Conservation (phyloP, 2,797 vertebrate genomes). For the Gymnodraco acuticeps region DNA sequence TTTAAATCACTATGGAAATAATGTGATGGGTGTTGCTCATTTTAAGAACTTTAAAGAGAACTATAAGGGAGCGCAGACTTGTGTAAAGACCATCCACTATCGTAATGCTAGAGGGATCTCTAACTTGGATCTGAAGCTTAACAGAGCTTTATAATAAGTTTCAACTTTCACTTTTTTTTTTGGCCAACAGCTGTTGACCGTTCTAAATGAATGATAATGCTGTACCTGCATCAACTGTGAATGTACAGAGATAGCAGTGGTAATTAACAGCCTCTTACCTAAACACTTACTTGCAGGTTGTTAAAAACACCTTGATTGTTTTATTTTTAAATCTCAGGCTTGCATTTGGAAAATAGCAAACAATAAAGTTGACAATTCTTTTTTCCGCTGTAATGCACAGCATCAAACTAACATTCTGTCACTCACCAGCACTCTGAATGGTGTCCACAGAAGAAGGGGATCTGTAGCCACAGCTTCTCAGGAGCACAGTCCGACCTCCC, state of each 20-base stretch:
- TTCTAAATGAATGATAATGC: too few species aligned
- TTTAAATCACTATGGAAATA: too few species aligned
- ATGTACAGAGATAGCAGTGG: not conserved
- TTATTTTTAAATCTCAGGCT: not conserved
- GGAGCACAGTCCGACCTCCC: conserved; percentile 96
- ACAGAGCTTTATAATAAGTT: too few species aligned
- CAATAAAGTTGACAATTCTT: not conserved
- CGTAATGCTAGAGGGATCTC: too few species aligned
- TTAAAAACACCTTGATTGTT: not conserved
- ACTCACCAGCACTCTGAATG: conserved; percentile 97
- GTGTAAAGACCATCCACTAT: too few species aligned
- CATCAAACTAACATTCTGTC: not conserved
- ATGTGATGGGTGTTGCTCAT: too few species aligned
- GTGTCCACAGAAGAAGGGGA: conserved; percentile 98
- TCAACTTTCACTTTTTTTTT: too few species aligned
- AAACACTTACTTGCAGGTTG: not conserved
- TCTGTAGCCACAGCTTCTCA: conserved; percentile 98
- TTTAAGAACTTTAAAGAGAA: too few species aligned
- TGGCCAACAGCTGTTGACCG: too few species aligned
- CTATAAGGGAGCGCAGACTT: too few species aligned
- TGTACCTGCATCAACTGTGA: too few species aligned
- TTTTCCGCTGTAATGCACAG: not conserved
- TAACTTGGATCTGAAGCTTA: too few species aligned
- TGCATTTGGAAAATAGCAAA: not conserved
- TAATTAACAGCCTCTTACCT: not conserved